Percentiles rank a stretch among this genome's conserved stretches.
Conservation (phyloP, 2,797 vertebrate genomes). For the Poliocrania exsul region DNA sequence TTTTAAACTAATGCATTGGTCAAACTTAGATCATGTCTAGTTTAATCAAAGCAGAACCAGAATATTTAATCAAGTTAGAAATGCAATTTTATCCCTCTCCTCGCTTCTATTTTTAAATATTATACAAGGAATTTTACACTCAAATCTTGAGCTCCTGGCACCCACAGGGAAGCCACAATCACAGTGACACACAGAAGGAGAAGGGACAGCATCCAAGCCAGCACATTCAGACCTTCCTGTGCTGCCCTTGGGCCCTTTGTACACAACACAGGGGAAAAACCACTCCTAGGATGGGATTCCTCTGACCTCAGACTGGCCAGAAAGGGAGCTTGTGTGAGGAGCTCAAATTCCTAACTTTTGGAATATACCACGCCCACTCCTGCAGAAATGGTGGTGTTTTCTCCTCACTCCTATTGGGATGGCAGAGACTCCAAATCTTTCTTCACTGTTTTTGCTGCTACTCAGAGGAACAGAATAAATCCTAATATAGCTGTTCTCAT, state of each 20-base stretch:
- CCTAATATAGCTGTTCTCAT: background rate
- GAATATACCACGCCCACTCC: fast-evolving
- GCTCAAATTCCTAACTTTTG: background rate
- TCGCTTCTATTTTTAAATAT: background rate
- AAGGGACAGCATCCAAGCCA: fast-evolving
- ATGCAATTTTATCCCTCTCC: background rate
- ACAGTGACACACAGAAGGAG: fast-evolving
- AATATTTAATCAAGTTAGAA: background rate
- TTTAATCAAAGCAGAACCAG: background rate
- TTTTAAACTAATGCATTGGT: background rate
- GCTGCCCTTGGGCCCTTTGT: background rate
- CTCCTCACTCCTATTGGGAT: background rate
- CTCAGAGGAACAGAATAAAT: background rate
- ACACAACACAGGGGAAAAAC: background rate
- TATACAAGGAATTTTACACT: background rate
- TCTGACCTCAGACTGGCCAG: background rate
- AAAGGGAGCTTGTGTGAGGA: background rate
- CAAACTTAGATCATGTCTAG: background rate
- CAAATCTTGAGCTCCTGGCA: background rate
- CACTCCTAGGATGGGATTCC: background rate
- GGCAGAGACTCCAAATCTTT: background rate
- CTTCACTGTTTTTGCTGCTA: background rate
- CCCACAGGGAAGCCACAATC: fast-evolving
- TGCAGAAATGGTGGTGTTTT: background rate
- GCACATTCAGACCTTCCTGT: fast-evolving